These are phyloP conservation scores for Poecile montanus DNA, from an alignment of 2,797 vertebrate species.

Conservation along the genomic window DNA sequence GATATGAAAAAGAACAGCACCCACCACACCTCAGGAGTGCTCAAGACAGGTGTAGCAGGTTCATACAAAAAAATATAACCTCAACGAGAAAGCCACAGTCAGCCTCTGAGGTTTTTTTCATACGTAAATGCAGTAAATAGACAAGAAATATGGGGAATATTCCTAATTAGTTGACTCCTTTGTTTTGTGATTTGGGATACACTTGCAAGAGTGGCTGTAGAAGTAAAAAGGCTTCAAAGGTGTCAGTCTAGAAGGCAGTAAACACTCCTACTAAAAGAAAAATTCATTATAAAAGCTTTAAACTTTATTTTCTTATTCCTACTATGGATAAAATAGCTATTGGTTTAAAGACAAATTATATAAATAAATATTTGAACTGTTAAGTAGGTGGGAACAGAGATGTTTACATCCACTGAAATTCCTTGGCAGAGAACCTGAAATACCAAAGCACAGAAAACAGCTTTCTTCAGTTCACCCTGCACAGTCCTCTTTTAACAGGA, in stretches of 20 bases:
- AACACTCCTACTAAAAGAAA: neutral
- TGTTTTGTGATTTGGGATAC: neutral
- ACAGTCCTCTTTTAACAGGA: neutral
- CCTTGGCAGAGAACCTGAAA: neutral
- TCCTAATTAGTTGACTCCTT: neutral
- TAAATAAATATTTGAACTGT: neutral
- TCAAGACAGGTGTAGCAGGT: neutral
- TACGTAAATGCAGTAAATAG: neutral
- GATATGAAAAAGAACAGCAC: neutral
- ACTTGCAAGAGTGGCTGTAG: neutral
- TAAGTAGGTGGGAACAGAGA: neutral
- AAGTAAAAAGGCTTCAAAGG: neutral
- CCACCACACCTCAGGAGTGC: neutral
- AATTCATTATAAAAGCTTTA: neutral
- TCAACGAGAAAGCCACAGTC: neutral
- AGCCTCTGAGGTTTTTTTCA: neutral
- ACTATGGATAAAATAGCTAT: neutral
- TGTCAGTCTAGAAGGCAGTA: neutral
- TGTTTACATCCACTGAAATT: neutral
- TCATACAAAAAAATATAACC: neutral
- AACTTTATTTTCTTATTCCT: neutral
- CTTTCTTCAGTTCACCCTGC: neutral
- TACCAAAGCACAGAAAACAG: neutral
- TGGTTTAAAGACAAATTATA: neutral
- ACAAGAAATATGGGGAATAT: neutral